Base-by-base conservation (phyloP, 2,888 invertebrate genomes). In the Monopis laevigella region DNA sequence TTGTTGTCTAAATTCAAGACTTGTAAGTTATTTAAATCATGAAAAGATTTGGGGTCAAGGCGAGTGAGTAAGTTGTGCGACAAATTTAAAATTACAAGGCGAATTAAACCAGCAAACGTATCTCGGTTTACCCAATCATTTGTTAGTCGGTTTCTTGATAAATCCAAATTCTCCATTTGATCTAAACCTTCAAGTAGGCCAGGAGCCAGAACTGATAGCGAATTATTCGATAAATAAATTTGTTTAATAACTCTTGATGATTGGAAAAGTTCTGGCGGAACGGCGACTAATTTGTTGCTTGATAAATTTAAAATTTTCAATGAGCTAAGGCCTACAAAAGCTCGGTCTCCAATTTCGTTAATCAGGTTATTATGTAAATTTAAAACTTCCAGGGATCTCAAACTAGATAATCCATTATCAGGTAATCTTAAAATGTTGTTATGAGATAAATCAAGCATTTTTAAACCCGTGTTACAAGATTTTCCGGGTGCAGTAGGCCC, bases 261-360 rank as follows among this genome's bases (percentile, higher is more conserved):
- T 62, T 87, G 84, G 67, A 93, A 90, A 53, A 92, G 67, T 67
- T 90, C 89, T 13, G 90, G 88, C 39, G 93, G 92, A 51, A 93
- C 83, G 32, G 89, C 88, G 39, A 87, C 87, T 56, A 94, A 81
- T 58, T 86, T 85, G 77, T 94, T 93, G 61, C 88, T 88, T 8
- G 92, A 90, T 61, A 93, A 75, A 73, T 93, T 92, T 36, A 94
- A 73, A 52, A 86, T 83, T 60, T 85, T 85, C 54, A 93, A 74
- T 48, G 86, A 83, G 51, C 75, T 82, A 51, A 93, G 72, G 48
- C 90, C 90, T 45, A 84, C 85, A 50, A 93, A 86, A 39, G 91
- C 88, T 51, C 89, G 82, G 61, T 92, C 91, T 30, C 86, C 89
- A 49, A 92, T 82, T 51, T 88, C 86, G 46, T 86, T 86, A 53